Base-by-base conservation (phyloP, 2,888 invertebrate genomes). In the Meiosimyza platycephala region DNA sequence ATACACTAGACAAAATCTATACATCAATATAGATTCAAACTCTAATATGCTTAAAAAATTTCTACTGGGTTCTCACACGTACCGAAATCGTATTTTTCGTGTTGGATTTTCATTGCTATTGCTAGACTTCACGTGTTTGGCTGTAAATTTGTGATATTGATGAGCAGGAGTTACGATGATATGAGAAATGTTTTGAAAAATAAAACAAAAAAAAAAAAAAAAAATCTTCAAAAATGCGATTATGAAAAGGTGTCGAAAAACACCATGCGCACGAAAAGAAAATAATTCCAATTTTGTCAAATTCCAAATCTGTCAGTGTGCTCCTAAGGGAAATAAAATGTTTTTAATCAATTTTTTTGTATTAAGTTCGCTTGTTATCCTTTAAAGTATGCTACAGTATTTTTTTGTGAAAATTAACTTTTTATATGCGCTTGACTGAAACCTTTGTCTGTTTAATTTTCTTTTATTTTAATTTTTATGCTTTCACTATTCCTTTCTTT, bases 381-480 rank as follows among this genome's bases (percentile, higher is more conserved):
- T 54, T 59, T 60, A 72, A 67, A 60, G n/a, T 67, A 66, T 72
- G 66, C 66, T 60, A 52, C 60, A 48, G 15, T 64, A 40, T 40
- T 9, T 40, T 40, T 40, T 40, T 9, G 64, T 55, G 64, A 12
- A 65, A 71, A 40, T 40, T 9, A 40, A 9, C 2, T 40, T 40
- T 40, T 40, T 40, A 40, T 40, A 40, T 40, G 9, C 40, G 6
- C 9, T 40, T 40, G 28, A 28, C 28, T 40, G 40, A 40, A 28
- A 40, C 9, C 40, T 9, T 40, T 40, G 6, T 40, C 40, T 40
- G 40, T 18, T 18, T 54, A 2, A 16, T 18, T 9, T 54, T 12
- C 13, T 54, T 13, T 7, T 13, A 11, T 54, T 40, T 40, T 40
- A 1, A 6, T 40, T 9, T 40, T 9, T 40, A 40, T 9, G 4